Evolutionary conservation across 2,113 vertebrate species (phyloP).

Genomic region (Chloebia gouldiae): DNA sequence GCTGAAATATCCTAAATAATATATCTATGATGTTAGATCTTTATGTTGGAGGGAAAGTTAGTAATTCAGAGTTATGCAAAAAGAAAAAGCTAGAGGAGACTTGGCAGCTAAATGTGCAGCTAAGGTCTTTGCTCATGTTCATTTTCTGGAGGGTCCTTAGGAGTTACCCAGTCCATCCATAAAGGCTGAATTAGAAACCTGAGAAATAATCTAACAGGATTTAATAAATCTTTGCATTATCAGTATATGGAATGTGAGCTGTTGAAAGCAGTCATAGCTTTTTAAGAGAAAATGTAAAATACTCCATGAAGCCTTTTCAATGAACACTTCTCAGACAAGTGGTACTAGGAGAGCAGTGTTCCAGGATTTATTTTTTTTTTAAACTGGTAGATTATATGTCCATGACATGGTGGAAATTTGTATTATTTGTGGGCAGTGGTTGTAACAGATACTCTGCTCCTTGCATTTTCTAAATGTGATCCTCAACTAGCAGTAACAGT

Average conservation of each 20-base stretch:
- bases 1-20: background rate
- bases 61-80: background rate
- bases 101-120: background rate
- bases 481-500: background rate
- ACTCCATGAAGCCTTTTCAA: background rate
- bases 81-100: background rate
- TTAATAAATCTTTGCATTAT: background rate
- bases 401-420: slow-evolving; percentile 30
- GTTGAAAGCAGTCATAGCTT: background rate
- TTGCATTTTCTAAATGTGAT: slow-evolving; percentile 28
- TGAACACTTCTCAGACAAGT: background rate
- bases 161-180: background rate
- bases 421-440: slow-evolving; percentile 4
- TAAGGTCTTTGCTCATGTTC: background rate
- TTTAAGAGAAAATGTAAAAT: background rate
- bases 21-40: background rate
- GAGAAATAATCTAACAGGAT: background rate
- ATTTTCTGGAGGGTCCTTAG: background rate
- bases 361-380: slow-evolving; percentile 27
- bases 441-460: slow-evolving; percentile 6
- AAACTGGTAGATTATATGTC: background rate
- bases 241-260: background rate
- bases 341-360: background rate
- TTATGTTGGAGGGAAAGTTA: background rate
- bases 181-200: background rate